Percentiles rank a stretch among this genome's conserved stretches.
These are phyloP conservation scores for Drosophila elegans DNA, from an alignment of 1,140 invertebrate species.

Conservation along the genomic window DNA sequence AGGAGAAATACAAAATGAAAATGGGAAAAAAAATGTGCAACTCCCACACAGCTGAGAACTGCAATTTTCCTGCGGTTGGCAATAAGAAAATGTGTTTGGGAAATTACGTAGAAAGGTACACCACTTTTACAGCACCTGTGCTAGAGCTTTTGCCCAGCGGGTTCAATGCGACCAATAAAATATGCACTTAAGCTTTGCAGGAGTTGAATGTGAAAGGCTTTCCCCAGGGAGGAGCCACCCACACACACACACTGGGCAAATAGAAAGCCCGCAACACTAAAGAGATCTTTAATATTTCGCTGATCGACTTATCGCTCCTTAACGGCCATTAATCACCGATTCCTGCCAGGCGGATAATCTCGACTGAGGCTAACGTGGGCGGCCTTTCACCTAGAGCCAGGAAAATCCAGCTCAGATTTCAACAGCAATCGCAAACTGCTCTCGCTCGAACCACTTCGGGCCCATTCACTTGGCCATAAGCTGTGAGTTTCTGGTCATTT, in stretches of 20 bases:
- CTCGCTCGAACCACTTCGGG: slow-evolving; percentile 6
- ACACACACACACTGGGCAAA: slow-evolving; percentile 18
- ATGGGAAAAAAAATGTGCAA: slow-evolving; percentile 27
- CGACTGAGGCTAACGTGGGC: slow-evolving; percentile 30
- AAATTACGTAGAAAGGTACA: slow-evolving; percentile 54
- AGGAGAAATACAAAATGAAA: slow-evolving; percentile 11
- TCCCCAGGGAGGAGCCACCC: slow-evolving; percentile 8
- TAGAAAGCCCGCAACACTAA: slow-evolving; percentile 27
- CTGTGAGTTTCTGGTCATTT: slow-evolving; percentile 55
- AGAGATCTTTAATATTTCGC: slow-evolving; percentile 35
- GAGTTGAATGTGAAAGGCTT: slow-evolving; percentile 74
- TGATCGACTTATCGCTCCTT: slow-evolving; percentile 50
- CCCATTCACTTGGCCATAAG: slow-evolving; percentile 51
- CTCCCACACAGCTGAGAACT: slow-evolving; percentile 53
- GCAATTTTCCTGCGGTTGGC: slow-evolving; percentile 36
- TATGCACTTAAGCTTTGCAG: slow-evolving; percentile 24
- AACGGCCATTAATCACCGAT: slow-evolving; percentile 50
- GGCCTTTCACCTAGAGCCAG: slow-evolving; percentile 42
- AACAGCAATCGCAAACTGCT: slow-evolving; percentile 25
- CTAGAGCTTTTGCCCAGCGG: slow-evolving; percentile 4
- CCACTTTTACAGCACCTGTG: slow-evolving; percentile 20
- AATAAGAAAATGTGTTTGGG: slow-evolving; percentile 42
- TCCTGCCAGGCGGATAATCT: slow-evolving; percentile 39
- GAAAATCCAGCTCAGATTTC: slow-evolving; percentile 60
- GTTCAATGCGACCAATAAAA: slow-evolving; percentile 32